Base-by-base conservation (phyloP, 2,113 vertebrate genomes). In the Columbina picui region DNA sequence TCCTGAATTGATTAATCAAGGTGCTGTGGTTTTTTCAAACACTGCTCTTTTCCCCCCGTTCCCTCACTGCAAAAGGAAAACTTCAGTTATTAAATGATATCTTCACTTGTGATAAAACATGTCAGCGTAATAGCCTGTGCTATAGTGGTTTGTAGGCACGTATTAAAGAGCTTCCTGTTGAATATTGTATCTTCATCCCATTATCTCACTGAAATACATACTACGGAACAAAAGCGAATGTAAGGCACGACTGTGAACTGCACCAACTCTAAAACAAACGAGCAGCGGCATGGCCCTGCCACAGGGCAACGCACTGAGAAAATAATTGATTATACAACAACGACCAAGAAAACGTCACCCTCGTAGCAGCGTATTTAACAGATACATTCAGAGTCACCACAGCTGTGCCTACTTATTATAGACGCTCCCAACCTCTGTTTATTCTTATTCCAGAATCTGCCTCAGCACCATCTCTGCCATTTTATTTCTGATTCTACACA, bases 261-360 rank as follows among this genome's bases (percentile, higher is more conserved):
- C 85, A 89, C 61, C 57, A 93, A 89, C 82, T 78, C 61, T 63
- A 89, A 96, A 90, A 85, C 83, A 95, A 95, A 96, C 93, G 56
- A 96, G 77, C 83, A 95, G 92, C 36, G 5, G 82, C 14, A 8
- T 1, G 4, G 78, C 71, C 49, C 78, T 79, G 89, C 85, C 87
- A 94, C 75, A 74, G 82, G 82, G 85, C 60, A 13, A 59, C 14
- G 61, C 79, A 68, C 73, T 85, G 81, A 85, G 92, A 88, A 95
- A 82, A 93, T 89, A 93, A 95, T 69, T 70, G 77, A 94, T 94
- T 81, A 82, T 49, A 74, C 25, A 8, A 56, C 77, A 88, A 43
- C 32, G 70, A 86, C 81, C 87, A 88, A 94, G 73, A 64, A 84
- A 94, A 86, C 79, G 85, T 90, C 88, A 57, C 67, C 89, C 61